A percentile compares a stretch with the other conserved stretches of the same genome.
These are phyloP conservation scores for Calameuta pallipes DNA, from an alignment of 2,888 invertebrate species.

Conservation along the genomic window DNA sequence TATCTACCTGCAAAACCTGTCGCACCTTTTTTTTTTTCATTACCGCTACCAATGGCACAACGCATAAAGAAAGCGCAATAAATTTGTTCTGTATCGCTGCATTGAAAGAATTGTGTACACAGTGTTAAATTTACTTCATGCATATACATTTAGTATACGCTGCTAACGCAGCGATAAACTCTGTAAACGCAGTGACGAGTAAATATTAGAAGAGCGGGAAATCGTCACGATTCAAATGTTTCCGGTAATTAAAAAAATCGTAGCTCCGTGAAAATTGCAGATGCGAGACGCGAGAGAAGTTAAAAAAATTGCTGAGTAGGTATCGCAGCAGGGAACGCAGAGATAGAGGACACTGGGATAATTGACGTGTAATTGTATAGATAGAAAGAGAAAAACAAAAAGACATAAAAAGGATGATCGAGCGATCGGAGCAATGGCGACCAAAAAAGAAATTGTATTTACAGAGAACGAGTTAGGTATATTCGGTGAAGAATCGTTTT, in stretches of 20 bases:
- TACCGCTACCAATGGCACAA: background rate
- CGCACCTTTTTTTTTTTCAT: background rate
- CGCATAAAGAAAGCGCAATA: background rate
- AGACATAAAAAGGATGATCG: background rate
- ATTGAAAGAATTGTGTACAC: background rate
- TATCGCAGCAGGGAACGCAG: slow-evolving; percentile 8
- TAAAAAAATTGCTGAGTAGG: background rate
- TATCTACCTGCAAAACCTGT: background rate
- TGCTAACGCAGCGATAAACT: background rate
- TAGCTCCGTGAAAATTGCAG: slow-evolving; percentile 27
- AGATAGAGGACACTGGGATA: background rate
- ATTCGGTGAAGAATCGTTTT: background rate
- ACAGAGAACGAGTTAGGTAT: background rate
- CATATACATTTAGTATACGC: background rate
- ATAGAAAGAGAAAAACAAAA: background rate
- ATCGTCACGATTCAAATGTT: slow-evolving; percentile 43
- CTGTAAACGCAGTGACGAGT: background rate
- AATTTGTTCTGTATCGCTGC: background rate
- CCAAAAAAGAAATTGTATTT: background rate
- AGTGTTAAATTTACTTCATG: background rate
- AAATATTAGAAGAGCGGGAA: background rate
- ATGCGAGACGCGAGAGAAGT: slow-evolving; percentile 19
- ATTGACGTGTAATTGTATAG: background rate
- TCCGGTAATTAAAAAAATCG: slow-evolving; percentile 29
- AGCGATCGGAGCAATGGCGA: background rate